A percentile compares a stretch with the other conserved stretches of the same genome.
Conservation (phyloP, 1,140 invertebrate species). For the Penaeus chinensis region DNA sequence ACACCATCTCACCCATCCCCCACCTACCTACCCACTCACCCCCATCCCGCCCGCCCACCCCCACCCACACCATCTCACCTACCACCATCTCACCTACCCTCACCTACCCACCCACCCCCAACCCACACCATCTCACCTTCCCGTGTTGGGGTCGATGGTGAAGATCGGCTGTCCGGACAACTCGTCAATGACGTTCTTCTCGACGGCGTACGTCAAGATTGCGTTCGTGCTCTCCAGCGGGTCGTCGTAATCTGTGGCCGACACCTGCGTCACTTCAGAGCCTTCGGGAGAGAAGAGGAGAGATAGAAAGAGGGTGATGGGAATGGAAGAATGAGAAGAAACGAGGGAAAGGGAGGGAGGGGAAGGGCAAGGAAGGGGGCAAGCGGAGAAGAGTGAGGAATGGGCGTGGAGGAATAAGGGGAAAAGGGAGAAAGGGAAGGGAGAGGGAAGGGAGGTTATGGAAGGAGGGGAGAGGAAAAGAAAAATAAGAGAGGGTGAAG, state of each 20-base stretch:
- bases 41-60: too few species aligned
- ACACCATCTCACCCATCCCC: too few species aligned
- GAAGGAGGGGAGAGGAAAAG: background rate
- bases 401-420: too few species aligned
- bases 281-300: background rate
- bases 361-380: too few species aligned
- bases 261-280: conserved; percentile 21
- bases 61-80: too few species aligned
- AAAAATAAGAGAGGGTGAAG: too few species aligned
- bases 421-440: too few species aligned
- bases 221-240: conserved; percentile 44
- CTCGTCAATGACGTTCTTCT: conserved; percentile 53
- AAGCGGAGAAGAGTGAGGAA: too few species aligned
- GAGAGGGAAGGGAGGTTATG: background rate
- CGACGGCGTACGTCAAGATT: conserved; percentile 34
- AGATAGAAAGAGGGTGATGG: too few species aligned
- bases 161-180: conserved; percentile 37
- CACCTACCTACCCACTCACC: too few species aligned
- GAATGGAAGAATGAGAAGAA: too few species aligned
- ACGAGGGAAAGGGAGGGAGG: too few species aligned
- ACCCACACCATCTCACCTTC: conserved; percentile 20
- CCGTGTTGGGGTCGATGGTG: conserved; percentile 35
- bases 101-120: background rate
- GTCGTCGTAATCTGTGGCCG: conserved; percentile 43
- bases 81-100: background rate